A percentile compares a stretch with the other conserved stretches of the same genome.
phyloP scores from a whole-genome alignment of 2,888 invertebrate genomes.

The Macroteleia sp. region DNA sequence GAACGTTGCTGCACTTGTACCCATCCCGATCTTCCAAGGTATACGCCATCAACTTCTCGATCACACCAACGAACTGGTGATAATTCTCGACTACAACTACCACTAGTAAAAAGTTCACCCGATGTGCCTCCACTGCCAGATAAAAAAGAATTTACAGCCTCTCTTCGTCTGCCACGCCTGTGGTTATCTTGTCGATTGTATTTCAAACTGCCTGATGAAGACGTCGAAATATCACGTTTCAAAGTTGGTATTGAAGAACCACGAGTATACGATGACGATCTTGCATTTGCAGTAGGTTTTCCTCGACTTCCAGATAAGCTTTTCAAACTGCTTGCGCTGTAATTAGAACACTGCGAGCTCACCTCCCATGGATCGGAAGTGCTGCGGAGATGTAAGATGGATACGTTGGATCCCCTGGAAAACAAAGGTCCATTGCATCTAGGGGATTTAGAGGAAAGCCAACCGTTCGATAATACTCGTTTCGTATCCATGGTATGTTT shows the following conservation, averaged over 20 bases:
- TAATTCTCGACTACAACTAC: constrained; percentile 85
- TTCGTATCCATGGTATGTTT: no score
- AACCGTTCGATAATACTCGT: neutral
- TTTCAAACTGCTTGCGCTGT: constrained; percentile 74
- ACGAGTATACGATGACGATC: constrained; percentile 73
- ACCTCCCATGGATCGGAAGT: constrained; percentile 86
- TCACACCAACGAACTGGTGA: constrained; percentile 87
- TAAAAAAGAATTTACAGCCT: constrained; percentile 76
- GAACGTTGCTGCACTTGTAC: constrained; percentile 86
- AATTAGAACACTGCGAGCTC: constrained; percentile 80
- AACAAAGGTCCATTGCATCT: constrained; percentile 52
- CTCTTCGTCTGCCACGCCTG: constrained; percentile 73
- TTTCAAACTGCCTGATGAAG: constrained; percentile 69
- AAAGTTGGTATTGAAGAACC: constrained; percentile 75
- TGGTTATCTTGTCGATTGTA: constrained; percentile 75
- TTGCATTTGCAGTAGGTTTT: constrained; percentile 65
- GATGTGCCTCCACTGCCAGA: constrained; percentile 83
- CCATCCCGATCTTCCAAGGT: constrained; percentile 86
- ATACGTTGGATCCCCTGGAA: constrained; percentile 85
- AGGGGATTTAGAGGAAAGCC: constrained; percentile 8
- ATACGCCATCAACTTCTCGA: constrained; percentile 86
- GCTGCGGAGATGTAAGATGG: constrained; percentile 85
- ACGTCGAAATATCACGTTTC: constrained; percentile 74
- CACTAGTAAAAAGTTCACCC: constrained; percentile 84
- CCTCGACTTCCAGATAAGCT: constrained; percentile 76